Evolutionary conservation across 2,888 invertebrate species (phyloP).

Genomic region (Serrognathus titanus): DNA sequence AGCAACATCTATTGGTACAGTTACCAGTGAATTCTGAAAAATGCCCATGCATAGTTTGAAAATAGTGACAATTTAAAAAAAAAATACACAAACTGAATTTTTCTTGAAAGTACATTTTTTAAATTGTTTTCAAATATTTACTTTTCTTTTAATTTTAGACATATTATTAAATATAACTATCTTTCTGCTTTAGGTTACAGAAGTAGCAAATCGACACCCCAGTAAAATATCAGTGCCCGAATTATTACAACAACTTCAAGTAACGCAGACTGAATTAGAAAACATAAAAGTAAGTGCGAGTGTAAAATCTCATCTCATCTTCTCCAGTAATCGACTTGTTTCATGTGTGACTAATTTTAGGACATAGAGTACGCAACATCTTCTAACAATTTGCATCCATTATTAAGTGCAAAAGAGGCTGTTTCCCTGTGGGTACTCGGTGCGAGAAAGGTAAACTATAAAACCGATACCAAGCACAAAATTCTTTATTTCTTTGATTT

Average conservation of each 20-base stretch:
- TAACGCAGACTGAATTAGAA: slow-evolving; percentile 82
- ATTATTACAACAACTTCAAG: slow-evolving; percentile 76
- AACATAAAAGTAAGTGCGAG: slow-evolving; percentile 69
- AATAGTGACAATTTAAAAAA: no score
- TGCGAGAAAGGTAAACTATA: slow-evolving; percentile 76
- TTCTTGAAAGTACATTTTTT: no score
- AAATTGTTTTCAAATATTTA: no score
- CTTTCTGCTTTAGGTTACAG: slow-evolving; percentile 38
- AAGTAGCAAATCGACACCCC: slow-evolving; percentile 59
- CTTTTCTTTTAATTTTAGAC: no score
- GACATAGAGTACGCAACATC: slow-evolving; percentile 66
- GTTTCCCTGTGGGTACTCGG: slow-evolving; percentile 91
- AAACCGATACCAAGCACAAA: slow-evolving; percentile 11
- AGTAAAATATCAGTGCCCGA: slow-evolving; percentile 76
- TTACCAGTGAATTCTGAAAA: no score
- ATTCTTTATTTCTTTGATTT: slow-evolving; percentile 14
- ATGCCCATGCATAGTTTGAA: no score
- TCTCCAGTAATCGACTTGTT: not conserved
- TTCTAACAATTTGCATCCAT: slow-evolving; percentile 71
- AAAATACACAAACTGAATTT: no score
- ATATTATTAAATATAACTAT: not conserved
- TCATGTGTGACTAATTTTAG: slow-evolving; percentile 51
- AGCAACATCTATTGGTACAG: no score
- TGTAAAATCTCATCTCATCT: not conserved
- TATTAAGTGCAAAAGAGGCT: slow-evolving; percentile 91